Evolutionary conservation across 2,888 invertebrate genomes (phyloP), one percentile per base, ranked within the genome.

Genomic region (Apomyelois bistriatella): DNA sequence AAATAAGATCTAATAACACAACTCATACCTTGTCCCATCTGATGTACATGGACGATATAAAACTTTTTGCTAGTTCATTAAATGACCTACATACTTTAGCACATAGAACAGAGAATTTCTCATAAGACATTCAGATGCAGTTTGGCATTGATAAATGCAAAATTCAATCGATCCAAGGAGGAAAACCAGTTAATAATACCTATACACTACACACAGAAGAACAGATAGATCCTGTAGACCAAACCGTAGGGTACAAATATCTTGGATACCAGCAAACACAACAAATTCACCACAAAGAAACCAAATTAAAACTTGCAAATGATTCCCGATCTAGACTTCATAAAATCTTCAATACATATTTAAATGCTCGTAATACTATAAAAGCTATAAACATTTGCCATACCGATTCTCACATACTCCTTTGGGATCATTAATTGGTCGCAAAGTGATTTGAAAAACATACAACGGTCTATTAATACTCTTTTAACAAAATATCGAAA

Each of bases 341-440:
- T 13, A 46, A 13, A 15, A 32, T 32, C 1, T 13, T 46, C 0
- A 46, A 46, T 3, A 46, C 46, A 37, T 36, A 49, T 17, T 48
- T 60, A 0, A 49, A 56, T 30, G 40, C 62, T 9, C 49, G 53
- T 17, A 64, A 62, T 16, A 60, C 46, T 1, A 40, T 57, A 4
- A 61, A 61, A 50, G 56, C 64, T 0, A 53, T 62, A 7, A 65
- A 65, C 58, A 1, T 66, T 37, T 37, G 59, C 59, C 1, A 60
- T 65, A 1, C 61, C 64, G 0, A 53, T 57, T 1, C 56, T 63
- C 0, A 65, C 63, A 0, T 65, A 65, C 35, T 65, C 65, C 3
- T 65, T 62, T 28, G 61, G 63, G 2, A 54, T 62, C 1, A 62
- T 63, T 12, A 48, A 51, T 7, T 62, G 65, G 62, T 48, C 58